Conservation (phyloP, 1,140 invertebrate genomes). For the Drosophila serrata region DNA sequence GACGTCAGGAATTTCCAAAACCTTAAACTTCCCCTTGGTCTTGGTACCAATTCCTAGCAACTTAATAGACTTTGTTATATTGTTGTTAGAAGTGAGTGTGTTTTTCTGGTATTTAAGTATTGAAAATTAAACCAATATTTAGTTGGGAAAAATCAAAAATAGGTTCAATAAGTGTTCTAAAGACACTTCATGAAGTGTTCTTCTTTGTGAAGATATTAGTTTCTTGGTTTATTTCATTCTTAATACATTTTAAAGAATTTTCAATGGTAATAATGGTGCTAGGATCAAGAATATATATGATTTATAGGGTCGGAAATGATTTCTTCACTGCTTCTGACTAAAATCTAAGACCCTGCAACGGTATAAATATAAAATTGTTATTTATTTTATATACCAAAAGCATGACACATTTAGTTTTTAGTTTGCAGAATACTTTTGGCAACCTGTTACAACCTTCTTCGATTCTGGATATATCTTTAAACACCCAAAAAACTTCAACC, state of each 20-base stretch:
- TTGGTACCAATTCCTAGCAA: too few species aligned
- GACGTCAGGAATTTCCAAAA: not conserved
- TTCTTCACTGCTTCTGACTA: too few species aligned
- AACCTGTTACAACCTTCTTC: not conserved
- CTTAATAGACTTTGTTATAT: conserved; percentile 14
- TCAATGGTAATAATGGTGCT: too few species aligned
- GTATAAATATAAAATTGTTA: too few species aligned
- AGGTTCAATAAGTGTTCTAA: too few species aligned
- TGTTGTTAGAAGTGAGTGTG: not conserved
- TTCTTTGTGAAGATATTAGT: not conserved
- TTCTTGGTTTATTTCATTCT: not conserved
- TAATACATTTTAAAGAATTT: not conserved
- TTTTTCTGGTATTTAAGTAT: not conserved
- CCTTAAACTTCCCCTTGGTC: conserved; percentile 1
- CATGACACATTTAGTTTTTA: not conserved
- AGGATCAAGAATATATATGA: too few species aligned
- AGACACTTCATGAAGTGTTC: not conserved
- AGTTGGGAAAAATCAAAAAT: not conserved
- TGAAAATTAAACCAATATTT: not conserved
- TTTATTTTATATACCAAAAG: not conserved
- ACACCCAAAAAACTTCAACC: not conserved
- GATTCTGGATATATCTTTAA: not conserved
- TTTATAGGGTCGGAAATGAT: too few species aligned
- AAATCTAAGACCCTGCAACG: too few species aligned
- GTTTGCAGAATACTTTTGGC: not conserved